A percentile compares a stretch with the other conserved stretches of the same genome.
Evolutionary conservation across 2,888 invertebrate species (phyloP).

Genomic region (Troides oblongomaculatus): DNA sequence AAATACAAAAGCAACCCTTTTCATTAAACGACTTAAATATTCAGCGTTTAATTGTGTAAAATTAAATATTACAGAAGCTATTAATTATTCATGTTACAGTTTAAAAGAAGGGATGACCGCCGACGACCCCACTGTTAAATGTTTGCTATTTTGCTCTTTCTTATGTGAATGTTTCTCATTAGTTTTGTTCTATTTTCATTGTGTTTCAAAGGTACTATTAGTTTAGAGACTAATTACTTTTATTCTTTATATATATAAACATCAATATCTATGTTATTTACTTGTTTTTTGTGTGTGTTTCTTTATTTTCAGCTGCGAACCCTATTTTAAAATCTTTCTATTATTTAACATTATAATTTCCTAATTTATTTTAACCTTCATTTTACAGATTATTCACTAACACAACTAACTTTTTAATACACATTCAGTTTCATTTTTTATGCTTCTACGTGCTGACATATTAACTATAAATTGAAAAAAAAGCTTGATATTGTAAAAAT

Average conservation of each 20-base stretch:
- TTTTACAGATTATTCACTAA: constrained; percentile 4
- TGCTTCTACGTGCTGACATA: not conserved
- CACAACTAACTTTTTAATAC: not conserved
- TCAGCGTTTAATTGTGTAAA: not conserved
- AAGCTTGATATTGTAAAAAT: not conserved
- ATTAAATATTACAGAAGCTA: constrained; percentile 19
- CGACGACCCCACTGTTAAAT: constrained; percentile 42
- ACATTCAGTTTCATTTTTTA: not conserved
- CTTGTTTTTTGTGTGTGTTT: constrained; percentile 27
- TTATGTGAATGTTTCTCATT: constrained; percentile 33
- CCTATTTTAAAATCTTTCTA: constrained; percentile 1
- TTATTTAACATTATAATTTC: constrained; percentile 9
- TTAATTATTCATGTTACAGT: constrained; percentile 27
- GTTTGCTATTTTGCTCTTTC: constrained; percentile 30
- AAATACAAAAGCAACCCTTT: not conserved
- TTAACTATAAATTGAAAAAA: constrained; percentile 1
- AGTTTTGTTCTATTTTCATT: constrained; percentile 22
- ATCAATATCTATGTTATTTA: constrained; percentile 21
- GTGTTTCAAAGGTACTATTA: constrained; percentile 26
- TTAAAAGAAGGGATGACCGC: constrained; percentile 28
- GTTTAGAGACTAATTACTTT: constrained; percentile 27
- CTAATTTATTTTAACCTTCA: not conserved
- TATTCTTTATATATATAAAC: constrained; percentile 7
- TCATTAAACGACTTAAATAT: not conserved
- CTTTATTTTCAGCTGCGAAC: constrained; percentile 31